A percentile compares a stretch with the other conserved stretches of the same genome.
Conservation (phyloP, 2,888 invertebrate genomes). For the Poecilus cupreus region DNA sequence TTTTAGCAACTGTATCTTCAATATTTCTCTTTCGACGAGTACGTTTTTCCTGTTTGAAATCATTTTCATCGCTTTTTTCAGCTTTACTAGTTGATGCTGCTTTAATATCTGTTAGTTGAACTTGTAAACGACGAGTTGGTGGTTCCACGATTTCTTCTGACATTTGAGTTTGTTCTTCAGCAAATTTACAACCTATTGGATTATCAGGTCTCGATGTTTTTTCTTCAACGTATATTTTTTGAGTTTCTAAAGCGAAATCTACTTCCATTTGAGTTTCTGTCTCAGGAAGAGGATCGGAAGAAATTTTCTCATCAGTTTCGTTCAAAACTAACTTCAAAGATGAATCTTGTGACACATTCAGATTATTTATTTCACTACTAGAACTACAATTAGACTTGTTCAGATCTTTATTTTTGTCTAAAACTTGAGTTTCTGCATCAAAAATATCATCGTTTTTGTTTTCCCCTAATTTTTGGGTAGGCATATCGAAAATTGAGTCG, state of each 20-base stretch:
- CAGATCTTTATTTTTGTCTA: slow-evolving; percentile 18
- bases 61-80: background rate
- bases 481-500: slow-evolving; percentile 55
- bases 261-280: slow-evolving; percentile 65
- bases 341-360: background rate
- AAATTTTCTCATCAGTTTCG: background rate
- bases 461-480: slow-evolving; percentile 52
- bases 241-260: slow-evolving; percentile 39
- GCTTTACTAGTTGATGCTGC: background rate
- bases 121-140: background rate
- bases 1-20: background rate
- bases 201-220: slow-evolving; percentile 57
- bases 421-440: slow-evolving; percentile 59
- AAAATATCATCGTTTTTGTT: slow-evolving; percentile 56
- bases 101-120: background rate
- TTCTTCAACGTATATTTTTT: slow-evolving; percentile 54
- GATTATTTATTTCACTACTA: background rate
- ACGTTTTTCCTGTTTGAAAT: background rate
- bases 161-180: slow-evolving; percentile 43
- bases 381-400: background rate
- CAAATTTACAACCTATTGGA: slow-evolving; percentile 47
- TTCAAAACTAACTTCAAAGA: slow-evolving; percentile 7
- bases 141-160: slow-evolving; percentile 14
- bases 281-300: slow-evolving; percentile 53
- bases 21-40: background rate